Base-by-base conservation (phyloP, 2,797 vertebrate species). In the Coreius guichenoti region DNA sequence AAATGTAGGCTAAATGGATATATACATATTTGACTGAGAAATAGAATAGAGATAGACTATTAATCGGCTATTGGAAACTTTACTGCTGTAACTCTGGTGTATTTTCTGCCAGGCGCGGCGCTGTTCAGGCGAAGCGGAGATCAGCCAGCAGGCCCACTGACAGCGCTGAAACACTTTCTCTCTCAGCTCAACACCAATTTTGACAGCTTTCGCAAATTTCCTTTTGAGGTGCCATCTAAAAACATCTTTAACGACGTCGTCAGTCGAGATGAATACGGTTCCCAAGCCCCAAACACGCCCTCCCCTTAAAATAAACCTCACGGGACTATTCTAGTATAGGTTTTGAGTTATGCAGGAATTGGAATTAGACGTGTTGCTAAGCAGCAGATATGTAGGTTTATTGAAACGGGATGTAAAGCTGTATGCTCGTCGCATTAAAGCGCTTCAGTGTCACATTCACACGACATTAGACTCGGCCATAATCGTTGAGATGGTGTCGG, bases 91-190 rank as follows among this genome's bases (percentile, higher is more conserved):
- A 56, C 8, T 36, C 61, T 36, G 23, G n/a, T 36, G 31, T 76
- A 26, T 51, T 83, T 21, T 54, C 45, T 23, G 11, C n/a, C 85
- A 83, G 56, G 6, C n/a, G 89, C 19, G 89, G 79, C 89, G 87
- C 87, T 88, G 89, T 90, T 90, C 7, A 75, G 78, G 75, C 86
- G 67, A 58, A 51, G 68, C 84, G 77, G 84, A 45, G 16, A 63
- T 11, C 56, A 36, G 81, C 81, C 39, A 36, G 78, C 86, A 87
- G 89, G 89, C 87, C 87, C 87, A 67, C 61, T 61, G 49, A 85
- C 67, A 78, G 73, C 72, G 29, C 58, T 75, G 14, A 36, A 76
- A 81, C 80, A 31, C 78, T 49, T 45, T 49, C 43, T 61, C 63
- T 58, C 67, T 51, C 67, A 49, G 29, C 39, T 56, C 54, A 56